A percentile compares a stretch with the other conserved stretches of the same genome.
Evolutionary conservation across 2,113 vertebrate genomes (phyloP).

Genomic region (Paradisaea rubra): DNA sequence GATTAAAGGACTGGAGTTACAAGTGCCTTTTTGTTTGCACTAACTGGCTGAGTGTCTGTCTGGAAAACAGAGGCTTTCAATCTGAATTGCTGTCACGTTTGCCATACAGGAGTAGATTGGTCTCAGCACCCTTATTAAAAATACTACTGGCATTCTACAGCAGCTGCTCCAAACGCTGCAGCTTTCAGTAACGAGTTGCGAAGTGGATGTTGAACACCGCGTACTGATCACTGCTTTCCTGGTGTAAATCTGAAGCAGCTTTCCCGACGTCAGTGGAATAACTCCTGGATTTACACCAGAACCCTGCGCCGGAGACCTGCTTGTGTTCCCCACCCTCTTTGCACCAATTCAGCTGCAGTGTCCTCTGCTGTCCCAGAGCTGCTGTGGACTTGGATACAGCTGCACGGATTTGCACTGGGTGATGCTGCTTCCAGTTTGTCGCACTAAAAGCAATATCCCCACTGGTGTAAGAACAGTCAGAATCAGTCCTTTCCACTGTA

Average conservation of each 20-base stretch:
- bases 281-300: neutral
- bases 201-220: neutral
- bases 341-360: neutral
- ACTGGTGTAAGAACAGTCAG: neutral
- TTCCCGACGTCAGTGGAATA: neutral
- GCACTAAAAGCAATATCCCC: rapidly evolving
- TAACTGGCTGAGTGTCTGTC: slow-evolving; percentile 36
- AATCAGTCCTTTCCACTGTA: neutral
- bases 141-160: neutral
- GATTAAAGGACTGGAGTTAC: slow-evolving; percentile 53
- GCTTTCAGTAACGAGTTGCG: neutral
- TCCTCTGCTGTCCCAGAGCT: neutral
- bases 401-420: neutral
- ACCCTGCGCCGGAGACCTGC: rapidly evolving
- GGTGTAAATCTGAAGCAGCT: neutral
- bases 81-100: slow-evolving; percentile 51
- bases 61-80: slow-evolving; percentile 28
- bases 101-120: neutral
- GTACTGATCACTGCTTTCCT: neutral
- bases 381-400: neutral
- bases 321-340: neutral
- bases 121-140: slow-evolving; percentile 53
- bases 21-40: slow-evolving; percentile 61
- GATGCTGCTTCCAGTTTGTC: neutral
- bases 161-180: neutral